Base-by-base conservation (phyloP, 1,140 invertebrate genomes). In the Yoshiicerus persimilis region DNA sequence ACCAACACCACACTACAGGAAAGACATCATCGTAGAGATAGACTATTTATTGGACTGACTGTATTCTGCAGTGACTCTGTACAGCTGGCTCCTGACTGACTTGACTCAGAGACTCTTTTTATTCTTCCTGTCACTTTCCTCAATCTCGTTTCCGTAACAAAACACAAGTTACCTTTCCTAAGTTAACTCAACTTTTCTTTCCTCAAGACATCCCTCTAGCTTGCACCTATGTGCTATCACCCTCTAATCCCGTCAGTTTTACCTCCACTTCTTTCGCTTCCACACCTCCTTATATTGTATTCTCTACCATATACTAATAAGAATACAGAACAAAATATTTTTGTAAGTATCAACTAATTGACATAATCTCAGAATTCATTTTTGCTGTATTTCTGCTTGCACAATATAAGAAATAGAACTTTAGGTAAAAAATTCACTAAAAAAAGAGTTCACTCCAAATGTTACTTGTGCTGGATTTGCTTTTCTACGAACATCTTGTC, bases 61-160 rank as follows among this genome's bases (percentile, higher is more conserved):
- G 39, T 16, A 9, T 8, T 16, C 16, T 47, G 38, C 38, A 39
- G 38, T 39, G 38, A 13, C 9, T 39, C 9, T 6, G 38, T 11
- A 39, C 38, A 39, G 13, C 41, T 56, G 47, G 47, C 47, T 56
- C 47, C 47, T 8, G 38, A 39, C 38, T 39, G 38, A 39, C 38
- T 39, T 56, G 47, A 56, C 47, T 5, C 16, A 56, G 47, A n/a
- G 47, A 56, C 47, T 56, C 47, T 56, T 56, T 56, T 32, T 80
- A 36, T 32, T 80, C 75, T 80, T 38, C 75, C 75, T 80, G 75
- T 80, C 75, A 80, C 75, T 80, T 80, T 80, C 30, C 34, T 38
- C 75, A 80, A 80, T 80, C 75, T 80, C 75, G 75, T 80, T 80
- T 80, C 34, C 75, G 75, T 80, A 80, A 80, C 75, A 80, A 32